Conservation (phyloP, 2,888 invertebrate genomes). For the Dynastes maya region DNA sequence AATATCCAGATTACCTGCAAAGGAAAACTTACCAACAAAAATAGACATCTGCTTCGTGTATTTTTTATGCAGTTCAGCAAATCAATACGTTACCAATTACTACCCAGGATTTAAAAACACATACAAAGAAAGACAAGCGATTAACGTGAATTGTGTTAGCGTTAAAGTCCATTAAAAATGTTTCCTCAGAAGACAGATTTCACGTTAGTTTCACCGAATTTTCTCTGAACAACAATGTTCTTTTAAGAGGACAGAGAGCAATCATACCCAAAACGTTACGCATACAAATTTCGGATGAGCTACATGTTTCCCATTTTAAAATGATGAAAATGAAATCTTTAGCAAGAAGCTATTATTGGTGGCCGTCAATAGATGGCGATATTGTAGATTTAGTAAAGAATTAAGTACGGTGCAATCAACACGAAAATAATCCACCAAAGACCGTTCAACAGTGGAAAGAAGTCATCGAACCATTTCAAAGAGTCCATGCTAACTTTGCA, state of each 20-base stretch:
- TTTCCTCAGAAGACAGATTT: slow-evolving; percentile 1
- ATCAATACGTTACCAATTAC: neutral
- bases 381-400: slow-evolving; percentile 38
- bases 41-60: too few relatives aligned
- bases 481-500: too few relatives aligned
- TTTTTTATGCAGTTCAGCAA: neutral
- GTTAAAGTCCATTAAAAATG: neutral
- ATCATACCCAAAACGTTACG: too few relatives aligned
- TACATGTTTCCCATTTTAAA: slow-evolving; percentile 11
- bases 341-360: slow-evolving; percentile 29
- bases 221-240: slow-evolving; percentile 1
- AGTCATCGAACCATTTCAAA: neutral
- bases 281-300: neutral
- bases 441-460: neutral
- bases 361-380: slow-evolving; percentile 33
- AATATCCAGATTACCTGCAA: slow-evolving; percentile 6
- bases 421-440: slow-evolving; percentile 50
- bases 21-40: neutral
- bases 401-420: neutral
- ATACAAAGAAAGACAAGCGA: slow-evolving; percentile 9
- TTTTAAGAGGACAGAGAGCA: neutral
- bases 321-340: slow-evolving; percentile 9
- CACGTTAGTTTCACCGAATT: neutral
- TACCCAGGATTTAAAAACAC: slow-evolving; percentile 3
- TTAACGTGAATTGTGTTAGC: neutral